Conservation (phyloP, 2,797 vertebrate genomes). For the Rhynchotus rufescens region DNA sequence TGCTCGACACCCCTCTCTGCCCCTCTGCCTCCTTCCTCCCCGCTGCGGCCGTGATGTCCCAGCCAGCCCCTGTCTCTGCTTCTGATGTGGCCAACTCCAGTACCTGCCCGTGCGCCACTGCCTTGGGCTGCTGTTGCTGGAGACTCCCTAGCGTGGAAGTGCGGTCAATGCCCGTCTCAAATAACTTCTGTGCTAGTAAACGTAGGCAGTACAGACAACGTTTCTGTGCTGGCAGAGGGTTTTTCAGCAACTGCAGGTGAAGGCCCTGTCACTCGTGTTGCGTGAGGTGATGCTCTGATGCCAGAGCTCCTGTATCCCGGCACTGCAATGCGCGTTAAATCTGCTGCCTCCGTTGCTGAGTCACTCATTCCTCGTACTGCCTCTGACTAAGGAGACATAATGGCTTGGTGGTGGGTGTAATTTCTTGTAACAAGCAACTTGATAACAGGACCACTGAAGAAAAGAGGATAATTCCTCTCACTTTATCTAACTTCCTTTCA, state of each 20-base stretch:
- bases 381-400: conserved; percentile 12
- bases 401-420: not conserved
- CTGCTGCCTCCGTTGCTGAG: not conserved
- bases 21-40: not conserved
- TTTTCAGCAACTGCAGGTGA: not conserved
- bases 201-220: not conserved
- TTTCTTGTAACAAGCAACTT: not conserved
- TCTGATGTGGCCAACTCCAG: not conserved
- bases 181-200: not conserved
- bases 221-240: not conserved
- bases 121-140: accelerated
- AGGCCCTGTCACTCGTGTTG: not conserved
- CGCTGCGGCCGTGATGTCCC: too few species aligned
- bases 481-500: not conserved
- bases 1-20: not conserved
- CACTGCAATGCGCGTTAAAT: not conserved
- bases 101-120: accelerated
- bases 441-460: not conserved
- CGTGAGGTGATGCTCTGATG: not conserved
- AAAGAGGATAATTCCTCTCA: not conserved
- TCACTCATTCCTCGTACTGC: not conserved
- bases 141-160: not conserved
- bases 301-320: not conserved
- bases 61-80: not conserved
- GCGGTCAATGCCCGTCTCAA: not conserved